Evolutionary conservation across 2,113 vertebrate species (phyloP), one percentile per base, ranked within the genome.

Genomic region (Rhinolophus sinicus): DNA sequence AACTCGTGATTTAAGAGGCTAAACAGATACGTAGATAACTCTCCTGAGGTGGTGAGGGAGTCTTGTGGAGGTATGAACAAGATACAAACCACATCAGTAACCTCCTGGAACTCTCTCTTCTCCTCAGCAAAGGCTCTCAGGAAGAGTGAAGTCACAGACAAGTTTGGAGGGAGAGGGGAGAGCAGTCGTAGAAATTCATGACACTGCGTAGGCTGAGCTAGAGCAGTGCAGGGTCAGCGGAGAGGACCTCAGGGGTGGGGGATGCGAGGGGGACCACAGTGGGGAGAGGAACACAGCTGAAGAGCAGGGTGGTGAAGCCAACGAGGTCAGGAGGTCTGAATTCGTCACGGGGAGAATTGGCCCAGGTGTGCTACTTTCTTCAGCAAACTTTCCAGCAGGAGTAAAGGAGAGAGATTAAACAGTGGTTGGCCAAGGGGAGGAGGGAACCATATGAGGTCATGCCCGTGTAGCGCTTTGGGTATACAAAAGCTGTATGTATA

Each of bases 401-500:
- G 60, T 56, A 78, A 85, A 24, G 30, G 38, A n/a, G 47, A n/a
- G 12, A 69, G 56, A 40, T 30, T 16, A 62, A 70, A 60, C 16
- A 22, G 72, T 0, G 0, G 24, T 16, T 18, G 80, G 70, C 26
- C 50, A 30, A 69, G 44, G 64, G 30, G n/a, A 44, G 12, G 19
- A n/a, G 30, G 78, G 24, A 28, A 30, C 4, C 24, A 0, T 8
- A 10, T 0, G 11, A 56, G 16, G 2, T 10, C 28, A 50, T 3
- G 47, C 40, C 3, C 10, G 0, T 1, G 9, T 30, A 33, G 22
- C 0, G 1, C 47, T 30, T 16, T 30, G 40, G 54, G 21, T n/a
- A 6, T 28, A 2, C 40, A 11, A 83, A 73, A n/a, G 47, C 38
- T n/a, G 13, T 54, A 8, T 30, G 21, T 22, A 30, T 30, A 33